Conservation (phyloP, 1,140 invertebrate genomes). For the Oedothorax gibbosus region DNA sequence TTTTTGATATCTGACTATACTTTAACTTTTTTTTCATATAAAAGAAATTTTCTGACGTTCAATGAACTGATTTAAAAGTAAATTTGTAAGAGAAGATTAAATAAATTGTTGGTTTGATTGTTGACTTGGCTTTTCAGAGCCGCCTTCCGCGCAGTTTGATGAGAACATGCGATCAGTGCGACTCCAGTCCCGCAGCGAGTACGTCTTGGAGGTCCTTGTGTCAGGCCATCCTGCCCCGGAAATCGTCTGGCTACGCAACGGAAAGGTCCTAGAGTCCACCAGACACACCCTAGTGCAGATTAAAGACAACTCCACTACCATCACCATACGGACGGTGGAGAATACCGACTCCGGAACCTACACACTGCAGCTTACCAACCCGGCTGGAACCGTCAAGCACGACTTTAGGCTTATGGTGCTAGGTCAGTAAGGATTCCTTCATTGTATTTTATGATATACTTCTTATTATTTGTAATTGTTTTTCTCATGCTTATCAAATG, state of each 20-base stretch:
- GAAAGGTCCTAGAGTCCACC: slow-evolving; percentile 67
- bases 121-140: slow-evolving; percentile 68
- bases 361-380: slow-evolving; percentile 76
- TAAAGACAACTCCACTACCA: slow-evolving; percentile 73
- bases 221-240: slow-evolving; percentile 78
- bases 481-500: background rate
- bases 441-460: slow-evolving; percentile 36
- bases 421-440: slow-evolving; percentile 69
- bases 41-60: too few relatives aligned
- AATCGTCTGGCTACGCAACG: slow-evolving; percentile 77
- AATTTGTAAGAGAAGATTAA: too few relatives aligned
- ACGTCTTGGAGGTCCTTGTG: slow-evolving; percentile 73
- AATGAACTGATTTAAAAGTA: too few relatives aligned
- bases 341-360: slow-evolving; percentile 77
- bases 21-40: too few relatives aligned
- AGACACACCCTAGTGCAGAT: slow-evolving; percentile 73
- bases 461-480: slow-evolving; percentile 28
- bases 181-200: slow-evolving; percentile 74
- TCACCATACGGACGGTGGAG: slow-evolving; percentile 75
- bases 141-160: slow-evolving; percentile 75
- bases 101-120: too few relatives aligned
- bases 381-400: slow-evolving; percentile 76
- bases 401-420: slow-evolving; percentile 84
- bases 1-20: background rate
- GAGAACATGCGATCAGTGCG: slow-evolving; percentile 71